Evolutionary conservation across 2,797 vertebrate species (phyloP), one percentile per base, ranked within the genome.

Genomic region (Cryptoprocta ferox): DNA sequence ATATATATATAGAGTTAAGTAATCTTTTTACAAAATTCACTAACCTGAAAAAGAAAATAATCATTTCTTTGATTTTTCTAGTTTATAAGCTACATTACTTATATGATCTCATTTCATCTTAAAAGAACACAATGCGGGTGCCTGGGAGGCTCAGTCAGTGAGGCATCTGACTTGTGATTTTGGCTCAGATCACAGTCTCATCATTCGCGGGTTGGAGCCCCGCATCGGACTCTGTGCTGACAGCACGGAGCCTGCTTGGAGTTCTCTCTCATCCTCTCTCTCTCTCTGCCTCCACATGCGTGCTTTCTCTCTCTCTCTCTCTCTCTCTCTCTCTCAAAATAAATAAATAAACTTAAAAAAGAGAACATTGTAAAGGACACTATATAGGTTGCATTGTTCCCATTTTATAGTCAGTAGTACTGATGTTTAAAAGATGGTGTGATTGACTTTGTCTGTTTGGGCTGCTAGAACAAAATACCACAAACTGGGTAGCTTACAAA

Each of bases 61-160:
- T 86, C 14, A n/a, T 28, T 61, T 88, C 37, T 85, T 78, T 82
- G 37, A 76, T 94, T 78, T 80, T 96, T 96, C 35, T 79, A 79
- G 30, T 24, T 91, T 88, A 53, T 79, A 59, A 95, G 39, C 10
- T 50, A 5, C 63, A 70, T 70, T 93, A 6, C 12, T 63, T 32
- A 35, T 10, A 28, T 15, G n/a, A 81, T 78, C 5, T 81, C 48
- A 94, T 73, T 91, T 78, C 48, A 24, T 92, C 83, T 95, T 83
- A 45, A 68, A 75, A 73, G 32, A 80, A 53, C 50, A 53, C 50
- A 0, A 16, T 53, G 13, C 15, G 50, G 50, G 50, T 16, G 50
- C 50, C 50, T 53, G 50, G 15, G 15, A 53, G 50, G 50, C 50
- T 53, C 50, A 53, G 50, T 53, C 15, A 16, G 50, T 5, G 15